Evolutionary conservation across 2,888 invertebrate species (phyloP).

Genomic region (Caenorhabditis panamensis): DNA sequence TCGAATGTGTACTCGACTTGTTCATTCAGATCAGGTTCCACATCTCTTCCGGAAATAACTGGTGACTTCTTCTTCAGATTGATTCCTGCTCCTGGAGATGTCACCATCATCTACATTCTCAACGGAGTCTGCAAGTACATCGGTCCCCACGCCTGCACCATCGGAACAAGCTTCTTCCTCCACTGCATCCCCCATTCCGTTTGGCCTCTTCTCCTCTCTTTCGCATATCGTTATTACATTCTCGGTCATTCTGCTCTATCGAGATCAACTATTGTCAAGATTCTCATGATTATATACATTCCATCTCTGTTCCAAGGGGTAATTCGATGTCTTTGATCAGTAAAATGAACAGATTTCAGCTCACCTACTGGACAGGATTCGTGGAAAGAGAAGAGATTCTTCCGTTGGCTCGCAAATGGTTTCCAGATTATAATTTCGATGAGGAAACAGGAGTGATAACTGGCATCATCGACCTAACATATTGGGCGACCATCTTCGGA

Average conservation of each 20-base stretch:
- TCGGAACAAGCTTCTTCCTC: constrained; percentile 43
- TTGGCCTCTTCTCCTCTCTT: constrained; percentile 47
- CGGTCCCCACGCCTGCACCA: constrained; percentile 22
- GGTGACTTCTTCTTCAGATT: constrained; percentile 6
- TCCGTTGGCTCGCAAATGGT: constrained; percentile 9
- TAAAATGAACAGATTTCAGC: too few species aligned
- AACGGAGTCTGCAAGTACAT: constrained; percentile 45
- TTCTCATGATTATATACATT: constrained; percentile 23
- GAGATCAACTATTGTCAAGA: neutral
- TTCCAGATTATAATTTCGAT: constrained; percentile 27
- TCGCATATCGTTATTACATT: constrained; percentile 42
- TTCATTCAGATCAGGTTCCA: constrained; percentile 32
- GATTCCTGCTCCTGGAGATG: constrained; percentile 27
- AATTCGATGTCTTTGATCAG: too few species aligned
- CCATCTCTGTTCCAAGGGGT: constrained; percentile 38
- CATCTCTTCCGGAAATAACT: neutral
- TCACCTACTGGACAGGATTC: constrained; percentile 35
- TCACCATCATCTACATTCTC: constrained; percentile 33
- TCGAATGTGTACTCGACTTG: constrained; percentile 32
- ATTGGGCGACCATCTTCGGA: constrained; percentile 5
- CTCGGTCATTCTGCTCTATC: constrained; percentile 16
- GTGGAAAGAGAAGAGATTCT: constrained; percentile 10
- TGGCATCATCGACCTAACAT: constrained; percentile 23
- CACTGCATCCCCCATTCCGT: constrained; percentile 54
- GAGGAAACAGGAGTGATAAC: constrained; percentile 23